Percentiles rank a stretch among this genome's conserved stretches.
These are phyloP conservation scores for Sternarchorhynchus goeldii DNA, from an alignment of 2,797 vertebrate genomes.

Conservation along the genomic window DNA sequence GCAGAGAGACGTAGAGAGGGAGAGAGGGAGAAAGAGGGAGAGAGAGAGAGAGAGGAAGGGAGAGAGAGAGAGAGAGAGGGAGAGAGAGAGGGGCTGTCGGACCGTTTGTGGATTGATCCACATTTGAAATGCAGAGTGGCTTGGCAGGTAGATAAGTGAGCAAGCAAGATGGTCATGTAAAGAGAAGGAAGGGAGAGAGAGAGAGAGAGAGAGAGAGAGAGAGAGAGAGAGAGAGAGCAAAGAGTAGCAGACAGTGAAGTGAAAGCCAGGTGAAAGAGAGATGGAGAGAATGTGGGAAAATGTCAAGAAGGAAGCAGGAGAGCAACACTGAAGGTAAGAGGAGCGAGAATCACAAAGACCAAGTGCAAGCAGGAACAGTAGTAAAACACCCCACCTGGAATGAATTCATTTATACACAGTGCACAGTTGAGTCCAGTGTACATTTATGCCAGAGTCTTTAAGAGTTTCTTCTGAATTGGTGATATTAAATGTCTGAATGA, in stretches of 20 bases:
- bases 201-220: constrained; percentile 18
- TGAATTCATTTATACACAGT: neutral
- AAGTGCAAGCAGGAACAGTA: neutral
- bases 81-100: neutral
- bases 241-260: constrained; percentile 26
- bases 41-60: constrained; percentile 3
- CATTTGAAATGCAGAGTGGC: constrained; percentile 53
- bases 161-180: constrained; percentile 34
- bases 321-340: neutral
- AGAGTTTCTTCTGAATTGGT: too few relatives aligned
- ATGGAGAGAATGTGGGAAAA: constrained; percentile 8
- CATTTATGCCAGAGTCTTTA: too few relatives aligned
- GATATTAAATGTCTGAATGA: too few relatives aligned
- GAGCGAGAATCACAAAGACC: neutral
- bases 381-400: neutral
- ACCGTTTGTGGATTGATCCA: constrained; percentile 42
- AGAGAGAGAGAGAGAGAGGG: neutral
- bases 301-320: constrained; percentile 7
- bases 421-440: neutral
- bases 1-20: neutral
- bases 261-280: constrained; percentile 11
- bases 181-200: constrained; percentile 31
- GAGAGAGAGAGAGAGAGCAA: constrained; percentile 2
- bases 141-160: constrained; percentile 33
- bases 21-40: neutral